Evolutionary conservation across 2,888 invertebrate genomes (phyloP), one percentile per base, ranked within the genome.

Genomic region (Acrobasis repandana): DNA sequence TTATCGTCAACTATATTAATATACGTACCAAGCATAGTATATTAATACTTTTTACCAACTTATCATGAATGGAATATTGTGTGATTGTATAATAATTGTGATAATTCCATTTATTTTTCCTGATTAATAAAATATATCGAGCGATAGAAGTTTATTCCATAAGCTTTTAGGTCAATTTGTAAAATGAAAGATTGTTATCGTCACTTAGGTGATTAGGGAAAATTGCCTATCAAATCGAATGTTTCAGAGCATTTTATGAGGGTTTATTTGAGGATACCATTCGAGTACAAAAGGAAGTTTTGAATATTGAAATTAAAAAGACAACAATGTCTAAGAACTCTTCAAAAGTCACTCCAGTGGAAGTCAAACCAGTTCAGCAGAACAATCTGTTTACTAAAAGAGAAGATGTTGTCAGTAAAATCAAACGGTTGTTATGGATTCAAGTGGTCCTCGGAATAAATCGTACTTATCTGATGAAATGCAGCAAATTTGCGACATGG

Each of bases 381-480:
- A 71, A 74, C 51, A 76, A 73, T 68, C 74, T 66, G 33, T 28
- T 71, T 5, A 38, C 59, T 4, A 70, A 68, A 51, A 57, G 54
- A 9, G n/a, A 61, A 2, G 63, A 63, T 48, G 49, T 75, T 0
- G 54, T 75, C 14, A 63, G 68, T 10, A 71, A 77, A 38, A 64
- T 79, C 5, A 79, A 70, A 62, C 67, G 64, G 43, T 62, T 77
- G 33, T 70, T 83, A 46, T 61, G 61, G 18, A 9, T 70, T 0
- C 75, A 75, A 62, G 62, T 74, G 2, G 2, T 78, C 0, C 46
- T 83, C 8, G 85, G 80, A 2, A 67, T 83, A 1, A 80, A 80
- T 60, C 74, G 85, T 34, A 43, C 76, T 0, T 79, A 77, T 64
- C 65, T 86, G 8, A 58, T 83, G 0, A 69, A 73, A 18, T 68